Evolutionary conservation across 2,797 vertebrate genomes (phyloP).

Genomic region (Brotula barbata): DNA sequence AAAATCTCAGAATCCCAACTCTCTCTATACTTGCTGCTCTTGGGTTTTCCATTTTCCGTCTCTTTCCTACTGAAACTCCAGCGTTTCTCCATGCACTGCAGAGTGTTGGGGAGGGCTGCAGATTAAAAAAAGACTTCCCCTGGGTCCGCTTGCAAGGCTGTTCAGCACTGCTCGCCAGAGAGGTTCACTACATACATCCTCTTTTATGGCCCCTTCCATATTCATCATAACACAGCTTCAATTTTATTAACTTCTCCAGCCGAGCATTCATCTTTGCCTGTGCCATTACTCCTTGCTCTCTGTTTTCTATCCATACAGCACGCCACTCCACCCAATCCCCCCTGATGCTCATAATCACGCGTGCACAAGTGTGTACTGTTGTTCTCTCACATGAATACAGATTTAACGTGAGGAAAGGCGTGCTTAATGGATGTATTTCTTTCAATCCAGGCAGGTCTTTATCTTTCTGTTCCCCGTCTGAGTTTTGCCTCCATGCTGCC

Average conservation of each 20-base stretch:
- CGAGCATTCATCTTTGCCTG: slow-evolving; percentile 70
- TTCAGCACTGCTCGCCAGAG: slow-evolving; percentile 68
- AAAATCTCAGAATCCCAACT: slow-evolving; percentile 29
- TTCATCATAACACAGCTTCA: slow-evolving; percentile 79
- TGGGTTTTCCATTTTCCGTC: slow-evolving; percentile 59
- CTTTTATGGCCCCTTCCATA: slow-evolving; percentile 79
- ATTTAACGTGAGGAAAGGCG: slow-evolving; percentile 42
- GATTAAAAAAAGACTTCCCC: slow-evolving; percentile 76
- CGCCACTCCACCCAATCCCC: slow-evolving; percentile 28
- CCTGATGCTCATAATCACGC: slow-evolving; percentile 46
- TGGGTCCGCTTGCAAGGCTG: slow-evolving; percentile 72
- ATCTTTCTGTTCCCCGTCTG: slow-evolving; percentile 49
- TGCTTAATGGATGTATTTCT: slow-evolving; percentile 47
- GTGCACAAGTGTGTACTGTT: slow-evolving; percentile 44
- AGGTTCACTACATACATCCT: slow-evolving; percentile 79
- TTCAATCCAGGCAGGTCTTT: slow-evolving; percentile 46
- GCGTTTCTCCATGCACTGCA: slow-evolving; percentile 56
- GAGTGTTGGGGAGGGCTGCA: slow-evolving; percentile 67
- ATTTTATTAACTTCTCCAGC: slow-evolving; percentile 80
- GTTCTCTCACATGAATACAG: slow-evolving; percentile 51
- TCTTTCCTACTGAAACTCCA: slow-evolving; percentile 63
- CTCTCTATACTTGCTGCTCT: slow-evolving; percentile 47
- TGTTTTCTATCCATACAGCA: slow-evolving; percentile 40
- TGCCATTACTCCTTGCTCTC: slow-evolving; percentile 63
- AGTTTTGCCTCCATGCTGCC: slow-evolving; percentile 22